phyloP scores from a whole-genome alignment of 2,797 vertebrate species.

The Hemitrygon akajei region DNA sequence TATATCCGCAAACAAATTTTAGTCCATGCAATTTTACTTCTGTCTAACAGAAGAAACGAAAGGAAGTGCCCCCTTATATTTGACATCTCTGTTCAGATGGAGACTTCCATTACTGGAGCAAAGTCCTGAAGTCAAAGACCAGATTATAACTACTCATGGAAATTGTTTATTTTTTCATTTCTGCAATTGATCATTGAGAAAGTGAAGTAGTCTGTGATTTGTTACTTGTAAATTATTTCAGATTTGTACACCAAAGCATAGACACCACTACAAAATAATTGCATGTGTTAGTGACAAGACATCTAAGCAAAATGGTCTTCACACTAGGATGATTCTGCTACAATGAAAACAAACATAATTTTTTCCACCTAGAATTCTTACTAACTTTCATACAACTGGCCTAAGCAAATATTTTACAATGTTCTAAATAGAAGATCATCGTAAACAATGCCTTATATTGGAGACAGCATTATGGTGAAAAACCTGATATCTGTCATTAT shows the following conservation, averaged over 20 bases:
- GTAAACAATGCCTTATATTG: slow-evolving; percentile 15
- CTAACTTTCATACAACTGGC: neutral
- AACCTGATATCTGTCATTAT: neutral
- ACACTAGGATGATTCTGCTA: neutral
- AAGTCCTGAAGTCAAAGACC: neutral
- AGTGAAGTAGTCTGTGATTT: neutral
- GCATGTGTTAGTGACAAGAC: neutral
- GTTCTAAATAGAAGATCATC: neutral
- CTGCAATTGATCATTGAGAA: neutral
- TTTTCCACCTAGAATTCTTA: neutral
- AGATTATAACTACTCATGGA: neutral
- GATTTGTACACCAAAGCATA: neutral
- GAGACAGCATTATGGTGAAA: neutral
- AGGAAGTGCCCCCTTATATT: neutral
- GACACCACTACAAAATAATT: neutral
- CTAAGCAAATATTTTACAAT: neutral
- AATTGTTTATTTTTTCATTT: neutral
- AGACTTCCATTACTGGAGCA: neutral
- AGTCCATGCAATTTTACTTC: neutral
- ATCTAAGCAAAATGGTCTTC: neutral
- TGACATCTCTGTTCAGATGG: neutral
- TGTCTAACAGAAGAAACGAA: neutral
- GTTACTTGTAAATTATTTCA: neutral
- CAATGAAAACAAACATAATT: neutral
- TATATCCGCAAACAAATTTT: neutral